phyloP scores from a whole-genome alignment of 2,797 vertebrate species.

The Carapus acus region DNA sequence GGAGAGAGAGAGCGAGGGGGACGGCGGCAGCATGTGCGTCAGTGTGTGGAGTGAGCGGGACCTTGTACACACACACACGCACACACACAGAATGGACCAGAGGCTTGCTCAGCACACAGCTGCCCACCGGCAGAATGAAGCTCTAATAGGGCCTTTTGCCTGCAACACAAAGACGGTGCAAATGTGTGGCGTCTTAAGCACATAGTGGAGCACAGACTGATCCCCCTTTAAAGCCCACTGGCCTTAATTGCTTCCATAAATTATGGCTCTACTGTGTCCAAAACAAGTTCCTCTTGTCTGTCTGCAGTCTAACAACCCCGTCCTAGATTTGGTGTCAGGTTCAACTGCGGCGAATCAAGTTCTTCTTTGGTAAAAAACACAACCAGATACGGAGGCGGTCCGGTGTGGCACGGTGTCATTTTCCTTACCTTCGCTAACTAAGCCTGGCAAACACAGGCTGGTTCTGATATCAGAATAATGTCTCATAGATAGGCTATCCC shows the following conservation, averaged over 20 bases:
- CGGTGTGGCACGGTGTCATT: background rate
- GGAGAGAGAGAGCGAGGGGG: constrained; percentile 15
- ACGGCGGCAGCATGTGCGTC: constrained; percentile 43
- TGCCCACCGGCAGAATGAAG: constrained; percentile 67
- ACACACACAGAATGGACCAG: constrained; percentile 54
- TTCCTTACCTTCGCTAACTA: too few species aligned
- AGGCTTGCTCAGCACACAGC: constrained; percentile 65
- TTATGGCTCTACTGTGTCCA: constrained; percentile 48
- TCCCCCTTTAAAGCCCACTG: constrained; percentile 57
- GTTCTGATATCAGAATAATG: too few species aligned
- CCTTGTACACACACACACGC: constrained; percentile 23
- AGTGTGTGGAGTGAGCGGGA: constrained; percentile 45
- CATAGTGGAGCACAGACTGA: constrained; percentile 58
- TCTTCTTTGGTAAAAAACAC: constrained; percentile 12
- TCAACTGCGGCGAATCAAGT: constrained; percentile 36
- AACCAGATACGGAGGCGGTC: background rate
- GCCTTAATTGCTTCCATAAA: constrained; percentile 67
- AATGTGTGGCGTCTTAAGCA: constrained; percentile 65
- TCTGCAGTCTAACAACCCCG: constrained; percentile 30
- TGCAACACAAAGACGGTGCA: constrained; percentile 69
- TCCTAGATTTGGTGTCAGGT: constrained; percentile 25
- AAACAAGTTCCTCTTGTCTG: constrained; percentile 38
- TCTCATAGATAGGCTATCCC: too few species aligned
- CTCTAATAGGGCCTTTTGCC: constrained; percentile 70
- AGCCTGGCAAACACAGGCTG: too few species aligned